Base-by-base conservation (phyloP, 2,113 vertebrate species). In the Anoura caudifer region DNA sequence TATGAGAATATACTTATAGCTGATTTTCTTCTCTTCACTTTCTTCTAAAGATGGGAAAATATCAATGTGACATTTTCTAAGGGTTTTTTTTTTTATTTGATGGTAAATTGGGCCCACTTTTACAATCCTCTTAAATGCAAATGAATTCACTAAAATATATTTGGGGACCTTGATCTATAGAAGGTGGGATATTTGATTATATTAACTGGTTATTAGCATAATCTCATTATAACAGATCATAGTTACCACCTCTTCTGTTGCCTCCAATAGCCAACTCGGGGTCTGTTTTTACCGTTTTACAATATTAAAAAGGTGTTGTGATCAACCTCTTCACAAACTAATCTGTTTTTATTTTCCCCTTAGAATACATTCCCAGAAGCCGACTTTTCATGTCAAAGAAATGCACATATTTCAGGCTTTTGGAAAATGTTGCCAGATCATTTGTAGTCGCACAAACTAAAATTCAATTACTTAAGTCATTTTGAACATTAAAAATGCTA, bases 121-220 rank as follows among this genome's bases (percentile, higher is more conserved):
- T 75, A 70, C 61, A 98, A 77, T 93, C 70, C n/a, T 87, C 38
- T 90, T 77, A 97, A 97, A 98, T 45, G n/a, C 16, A 88, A 54
- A 89, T 36, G 26, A 38, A n/a, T 77, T 59, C 16, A 52, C 4
- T 61, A 50, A 87, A 79, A 82, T 91, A 2, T 54, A 69, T 61
- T 84, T 86, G 59, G 76, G 63, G 7, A 22, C 70, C 72, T 72
- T 7, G 36, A 85, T 63, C 84, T 87, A 72, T 73, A 90, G 56
- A 90, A 91, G 89, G 0, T 33, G 7, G 0, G 1, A 14, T 45
- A 31, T 75, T 83, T 56, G 80, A 63, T 65, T 31, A 8, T 47
- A n/a, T 7, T 70, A n/a, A 83, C 41, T 87, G 65, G 33, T 86
- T 97, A 73, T 89, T 94, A 20, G 3, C 59, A 15, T 45, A 52